Base-by-base conservation (phyloP, 2,113 vertebrate genomes). In the Chelonoidis abingdonii region DNA sequence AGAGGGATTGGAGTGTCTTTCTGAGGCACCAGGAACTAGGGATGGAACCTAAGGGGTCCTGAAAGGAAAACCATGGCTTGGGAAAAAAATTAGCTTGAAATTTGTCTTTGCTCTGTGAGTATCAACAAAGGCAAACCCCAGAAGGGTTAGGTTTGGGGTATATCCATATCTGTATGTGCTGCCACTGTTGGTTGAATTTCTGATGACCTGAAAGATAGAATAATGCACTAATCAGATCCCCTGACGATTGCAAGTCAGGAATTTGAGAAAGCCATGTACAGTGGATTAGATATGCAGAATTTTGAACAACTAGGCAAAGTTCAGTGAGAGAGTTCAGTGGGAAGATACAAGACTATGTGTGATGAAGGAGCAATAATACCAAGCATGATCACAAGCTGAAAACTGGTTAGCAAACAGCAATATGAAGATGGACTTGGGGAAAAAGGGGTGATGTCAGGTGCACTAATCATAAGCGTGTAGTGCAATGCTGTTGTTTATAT, bases 1-100 rank as follows among this genome's bases (percentile, higher is more conserved):
- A 79, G 14, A 87, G 38, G 38, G 25, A 21, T 52, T 94, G 38
- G 11, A 84, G 2, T 87, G 47, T 79, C 84, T 95, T 50, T 90
- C 47, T 59, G 44, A 35, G 8, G 53, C 31, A 0, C 0, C 24
- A 87, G 47, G 27, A 90, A 89, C 14, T 57, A 91, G 1, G 14
- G 38, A 12, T 22, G 79, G 47, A 31, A 83, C 10, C 14, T 24
- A 90, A 53, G n/a, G 80, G 44, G 35, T 31, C 10, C 14, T 80
- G 57, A 75, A 80, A 80, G 35, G 65, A 75, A 31, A 38, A 52
- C 1, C 19, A 10, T 1, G 76, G 31, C 8, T 72, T 83, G 35
- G 4, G 62, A 91, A 59, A 22, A 72, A 72, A 27, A 35, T 50
- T 44, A 41, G 29, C 88, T 35, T 72, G n/a, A 79, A 16, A 2